Evolutionary conservation across 2,797 vertebrate genomes (phyloP).

Genomic region (Myotis myotis): DNA sequence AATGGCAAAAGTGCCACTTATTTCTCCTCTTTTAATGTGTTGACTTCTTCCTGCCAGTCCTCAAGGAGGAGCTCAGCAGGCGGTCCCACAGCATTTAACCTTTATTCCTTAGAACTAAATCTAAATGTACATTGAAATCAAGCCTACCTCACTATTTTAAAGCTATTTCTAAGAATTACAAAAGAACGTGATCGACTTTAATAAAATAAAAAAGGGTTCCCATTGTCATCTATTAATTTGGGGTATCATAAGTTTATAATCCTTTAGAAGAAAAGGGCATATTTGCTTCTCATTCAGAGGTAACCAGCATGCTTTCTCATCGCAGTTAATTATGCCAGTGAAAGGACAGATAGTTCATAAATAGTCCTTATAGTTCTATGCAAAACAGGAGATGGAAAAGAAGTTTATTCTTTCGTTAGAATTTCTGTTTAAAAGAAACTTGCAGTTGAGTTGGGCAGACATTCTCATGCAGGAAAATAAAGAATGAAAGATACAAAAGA

Average conservation of each 20-base stretch:
- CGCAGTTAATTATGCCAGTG: not conserved
- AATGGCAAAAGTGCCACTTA: slow-evolving; percentile 59
- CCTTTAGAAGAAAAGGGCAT: not conserved
- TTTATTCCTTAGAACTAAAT: slow-evolving; percentile 73
- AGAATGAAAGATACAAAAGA: not conserved
- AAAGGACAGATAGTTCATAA: not conserved
- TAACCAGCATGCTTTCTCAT: not conserved
- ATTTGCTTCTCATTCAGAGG: not conserved
- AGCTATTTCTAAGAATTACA: slow-evolving; percentile 36
- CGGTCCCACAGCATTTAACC: slow-evolving; percentile 59
- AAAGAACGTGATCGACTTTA: slow-evolving; percentile 49
- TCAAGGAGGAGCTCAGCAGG: slow-evolving; percentile 58
- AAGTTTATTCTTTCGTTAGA: not conserved
- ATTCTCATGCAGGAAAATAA: not conserved
- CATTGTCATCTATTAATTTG: not conserved
- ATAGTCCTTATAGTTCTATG: not conserved
- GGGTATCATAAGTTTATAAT: not conserved
- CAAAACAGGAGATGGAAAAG: not conserved
- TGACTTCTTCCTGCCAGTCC: slow-evolving; percentile 52
- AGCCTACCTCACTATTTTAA: slow-evolving; percentile 6
- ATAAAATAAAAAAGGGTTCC: not conserved
- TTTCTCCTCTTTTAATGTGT: slow-evolving; percentile 69
- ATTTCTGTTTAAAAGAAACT: not conserved
- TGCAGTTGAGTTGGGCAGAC: not conserved
- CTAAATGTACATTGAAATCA: slow-evolving; percentile 46